Percentiles rank a stretch among this genome's conserved stretches.
Evolutionary conservation across 2,797 vertebrate genomes (phyloP).

Genomic region (Oreonectes daqikongensis): DNA sequence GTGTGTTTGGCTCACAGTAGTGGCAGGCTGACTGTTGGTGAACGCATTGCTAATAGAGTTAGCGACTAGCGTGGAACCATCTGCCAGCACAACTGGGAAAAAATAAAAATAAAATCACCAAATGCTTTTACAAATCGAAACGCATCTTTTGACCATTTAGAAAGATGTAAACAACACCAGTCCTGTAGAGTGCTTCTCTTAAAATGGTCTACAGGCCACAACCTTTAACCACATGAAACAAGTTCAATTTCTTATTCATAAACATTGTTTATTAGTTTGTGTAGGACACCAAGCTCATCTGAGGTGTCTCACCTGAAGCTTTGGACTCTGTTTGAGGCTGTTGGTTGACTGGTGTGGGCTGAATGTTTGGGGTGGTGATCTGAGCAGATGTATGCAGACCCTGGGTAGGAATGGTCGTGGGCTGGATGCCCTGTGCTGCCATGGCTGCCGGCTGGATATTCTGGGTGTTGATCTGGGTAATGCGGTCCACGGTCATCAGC

Average conservation of each 20-base stretch:
- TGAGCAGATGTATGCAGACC: constrained; percentile 87
- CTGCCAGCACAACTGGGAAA: constrained; percentile 84
- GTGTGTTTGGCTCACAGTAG: constrained; percentile 90
- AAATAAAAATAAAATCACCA: background rate
- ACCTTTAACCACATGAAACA: too few relatives aligned
- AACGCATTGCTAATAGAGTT: constrained; percentile 92
- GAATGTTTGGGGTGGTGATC: constrained; percentile 86
- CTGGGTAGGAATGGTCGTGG: constrained; percentile 85
- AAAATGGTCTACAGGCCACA: too few relatives aligned
- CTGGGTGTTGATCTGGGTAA: constrained; percentile 90
- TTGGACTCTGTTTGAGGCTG: constrained; percentile 84
- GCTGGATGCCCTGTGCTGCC: constrained; percentile 87
- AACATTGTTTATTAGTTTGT: background rate
- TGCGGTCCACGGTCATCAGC: constrained; percentile 96
- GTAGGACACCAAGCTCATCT: background rate
- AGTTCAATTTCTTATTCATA: too few relatives aligned
- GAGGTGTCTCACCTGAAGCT: constrained; percentile 80
- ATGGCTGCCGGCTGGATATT: constrained; percentile 90
- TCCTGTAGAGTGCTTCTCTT: too few relatives aligned
- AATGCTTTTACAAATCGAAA: background rate
- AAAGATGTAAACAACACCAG: too few relatives aligned
- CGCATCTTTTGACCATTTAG: too few relatives aligned
- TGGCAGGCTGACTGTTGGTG: constrained; percentile 83
- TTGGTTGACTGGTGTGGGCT: constrained; percentile 81
- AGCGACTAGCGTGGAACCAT: constrained; percentile 89